Conservation (phyloP, 2,113 vertebrate species). For the Cryptotis parvus region DNA sequence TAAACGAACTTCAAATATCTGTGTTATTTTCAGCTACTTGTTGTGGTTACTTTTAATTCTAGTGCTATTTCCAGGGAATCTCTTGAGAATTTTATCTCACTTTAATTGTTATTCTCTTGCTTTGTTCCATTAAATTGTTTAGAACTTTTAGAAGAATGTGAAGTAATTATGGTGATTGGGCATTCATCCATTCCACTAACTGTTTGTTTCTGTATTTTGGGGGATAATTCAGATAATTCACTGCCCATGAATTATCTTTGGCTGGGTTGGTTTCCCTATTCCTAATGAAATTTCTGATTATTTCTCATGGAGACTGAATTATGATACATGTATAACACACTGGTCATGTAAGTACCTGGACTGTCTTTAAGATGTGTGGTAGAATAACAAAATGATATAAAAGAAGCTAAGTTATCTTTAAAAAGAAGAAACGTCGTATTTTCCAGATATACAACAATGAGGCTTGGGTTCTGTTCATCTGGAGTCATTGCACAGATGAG, state of each 20-base stretch:
- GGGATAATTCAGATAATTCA: not conserved
- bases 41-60: conserved; percentile 26
- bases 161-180: not conserved
- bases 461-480: not conserved
- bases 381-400: not conserved
- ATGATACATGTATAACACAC: not conserved
- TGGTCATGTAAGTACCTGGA: not conserved
- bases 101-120: not conserved
- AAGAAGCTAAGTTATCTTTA: not conserved
- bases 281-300: not conserved
- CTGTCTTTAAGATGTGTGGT: not conserved
- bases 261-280: not conserved
- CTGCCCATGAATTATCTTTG: not conserved
- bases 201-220: not conserved
- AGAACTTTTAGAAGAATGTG: conserved; percentile 17
- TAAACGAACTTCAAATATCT: not conserved
- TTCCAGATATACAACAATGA: not conserved
- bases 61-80: not conserved
- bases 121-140: conserved; percentile 17
- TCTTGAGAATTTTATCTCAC: not conserved
- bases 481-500: not conserved
- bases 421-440: not conserved
- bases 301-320: not conserved
- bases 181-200: not conserved
- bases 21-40: not conserved